phyloP scores from a whole-genome alignment of 1,140 invertebrate species.

The Drosophila suzukii region DNA sequence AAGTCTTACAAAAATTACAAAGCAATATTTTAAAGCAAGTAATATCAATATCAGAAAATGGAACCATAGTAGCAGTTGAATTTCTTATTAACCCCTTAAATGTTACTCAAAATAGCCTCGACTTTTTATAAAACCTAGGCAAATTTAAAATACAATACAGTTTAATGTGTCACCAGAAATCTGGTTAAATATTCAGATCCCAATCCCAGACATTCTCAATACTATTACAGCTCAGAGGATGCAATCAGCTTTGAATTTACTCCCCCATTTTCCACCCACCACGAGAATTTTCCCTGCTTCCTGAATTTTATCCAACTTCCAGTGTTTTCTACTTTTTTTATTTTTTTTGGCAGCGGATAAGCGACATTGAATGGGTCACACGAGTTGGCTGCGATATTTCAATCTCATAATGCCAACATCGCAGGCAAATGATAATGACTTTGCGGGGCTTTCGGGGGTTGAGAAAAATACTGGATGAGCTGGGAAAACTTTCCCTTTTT shows the following conservation, averaged over 20 bases:
- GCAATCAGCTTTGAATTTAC: slow-evolving; percentile 45
- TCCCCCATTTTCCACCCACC: background rate
- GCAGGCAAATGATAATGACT: slow-evolving; percentile 50
- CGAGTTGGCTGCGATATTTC: slow-evolving; percentile 47
- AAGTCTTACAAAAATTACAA: too few relatives aligned
- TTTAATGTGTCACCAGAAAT: slow-evolving; percentile 22
- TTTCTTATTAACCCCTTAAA: background rate
- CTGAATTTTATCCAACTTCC: background rate
- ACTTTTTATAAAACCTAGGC: background rate
- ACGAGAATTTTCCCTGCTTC: slow-evolving; percentile 11
- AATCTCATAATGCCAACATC: slow-evolving; percentile 50
- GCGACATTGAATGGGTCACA: slow-evolving; percentile 53
- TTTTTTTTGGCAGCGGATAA: slow-evolving; percentile 26
- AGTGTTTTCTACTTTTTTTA: background rate
- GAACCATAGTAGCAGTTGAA: too few relatives aligned
- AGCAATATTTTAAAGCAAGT: too few relatives aligned
- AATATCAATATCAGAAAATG: too few relatives aligned
- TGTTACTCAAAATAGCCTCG: background rate
- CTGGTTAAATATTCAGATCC: slow-evolving; percentile 15
- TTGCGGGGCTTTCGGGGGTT: slow-evolving; percentile 9
- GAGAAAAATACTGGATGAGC: background rate
- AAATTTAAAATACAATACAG: slow-evolving; percentile 19
- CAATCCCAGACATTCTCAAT: slow-evolving; percentile 9
- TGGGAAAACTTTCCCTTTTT: slow-evolving; percentile 44
- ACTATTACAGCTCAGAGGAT: slow-evolving; percentile 38